A percentile compares a stretch with the other conserved stretches of the same genome.
Evolutionary conservation across 2,113 vertebrate genomes (phyloP).

Genomic region (Saguinus midas): DNA sequence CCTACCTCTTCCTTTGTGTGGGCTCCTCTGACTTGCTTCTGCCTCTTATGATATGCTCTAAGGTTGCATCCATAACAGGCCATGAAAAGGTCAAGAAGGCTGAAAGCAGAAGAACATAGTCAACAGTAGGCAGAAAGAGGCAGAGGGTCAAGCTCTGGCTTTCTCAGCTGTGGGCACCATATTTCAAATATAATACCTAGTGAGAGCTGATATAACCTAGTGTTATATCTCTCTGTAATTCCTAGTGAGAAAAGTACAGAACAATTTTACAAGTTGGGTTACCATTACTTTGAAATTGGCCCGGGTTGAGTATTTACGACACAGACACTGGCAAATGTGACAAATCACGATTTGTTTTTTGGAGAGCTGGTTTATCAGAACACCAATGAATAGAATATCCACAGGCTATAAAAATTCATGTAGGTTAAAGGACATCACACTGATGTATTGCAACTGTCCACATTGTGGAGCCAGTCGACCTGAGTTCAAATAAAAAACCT

Average conservation of each 20-base stretch:
- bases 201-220: neutral
- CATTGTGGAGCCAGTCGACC: neutral
- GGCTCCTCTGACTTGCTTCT: neutral
- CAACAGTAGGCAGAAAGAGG: neutral
- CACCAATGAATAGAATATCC: neutral
- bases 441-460: neutral
- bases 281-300: neutral
- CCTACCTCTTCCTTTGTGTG: neutral
- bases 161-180: neutral
- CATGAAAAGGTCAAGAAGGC: neutral
- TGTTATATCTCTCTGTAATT: neutral
- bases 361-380: neutral
- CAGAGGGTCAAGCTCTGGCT: neutral
- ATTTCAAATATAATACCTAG: neutral
- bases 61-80: neutral
- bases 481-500: neutral
- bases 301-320: neutral
- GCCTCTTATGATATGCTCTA: neutral
- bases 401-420: neutral
- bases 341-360: neutral
- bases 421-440: neutral
- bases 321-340: neutral
- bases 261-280: neutral
- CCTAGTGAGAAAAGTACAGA: neutral
- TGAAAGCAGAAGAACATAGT: neutral